phyloP scores from a whole-genome alignment of 1,140 invertebrate species.

The Plodia interpunctella region DNA sequence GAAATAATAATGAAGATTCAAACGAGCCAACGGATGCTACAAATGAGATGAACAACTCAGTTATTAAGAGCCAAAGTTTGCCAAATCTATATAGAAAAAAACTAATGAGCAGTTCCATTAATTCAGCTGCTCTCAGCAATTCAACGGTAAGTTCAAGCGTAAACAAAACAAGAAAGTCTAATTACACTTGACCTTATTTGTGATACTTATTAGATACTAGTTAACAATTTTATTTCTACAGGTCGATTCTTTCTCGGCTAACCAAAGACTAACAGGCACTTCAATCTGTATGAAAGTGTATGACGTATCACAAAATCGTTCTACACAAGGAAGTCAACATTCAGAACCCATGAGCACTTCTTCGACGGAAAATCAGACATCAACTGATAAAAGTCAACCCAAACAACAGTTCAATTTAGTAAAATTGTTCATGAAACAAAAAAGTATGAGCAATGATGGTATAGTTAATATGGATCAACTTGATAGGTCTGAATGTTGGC shows the following conservation, averaged over 20 bases:
- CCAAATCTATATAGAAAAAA: constrained; percentile 80
- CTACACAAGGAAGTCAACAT: constrained; percentile 71
- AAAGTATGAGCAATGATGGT: constrained; percentile 86
- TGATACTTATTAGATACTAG: constrained; percentile 17
- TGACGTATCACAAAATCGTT: constrained; percentile 79
- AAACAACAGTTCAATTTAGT: constrained; percentile 87
- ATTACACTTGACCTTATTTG: not conserved
- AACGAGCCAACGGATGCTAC: constrained; percentile 56
- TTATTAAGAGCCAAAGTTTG: constrained; percentile 85
- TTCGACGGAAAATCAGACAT: constrained; percentile 74
- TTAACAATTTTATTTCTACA: constrained; percentile 50
- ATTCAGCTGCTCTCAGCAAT: constrained; percentile 76
- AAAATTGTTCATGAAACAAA: constrained; percentile 94
- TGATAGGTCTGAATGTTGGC: constrained; percentile 81
- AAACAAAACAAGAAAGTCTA: not conserved
- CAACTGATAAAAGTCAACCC: constrained; percentile 71
- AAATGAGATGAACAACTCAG: constrained; percentile 69
- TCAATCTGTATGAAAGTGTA: constrained; percentile 80
- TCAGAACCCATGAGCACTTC: constrained; percentile 79
- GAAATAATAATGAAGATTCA: constrained; percentile 83
- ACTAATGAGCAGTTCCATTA: constrained; percentile 67
- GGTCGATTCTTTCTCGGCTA: constrained; percentile 75
- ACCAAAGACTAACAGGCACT: constrained; percentile 74
- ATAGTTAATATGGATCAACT: constrained; percentile 80
- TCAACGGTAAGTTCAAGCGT: constrained; percentile 76